Conservation (phyloP, 2,888 invertebrate species). For the Erebia aethiops region DNA sequence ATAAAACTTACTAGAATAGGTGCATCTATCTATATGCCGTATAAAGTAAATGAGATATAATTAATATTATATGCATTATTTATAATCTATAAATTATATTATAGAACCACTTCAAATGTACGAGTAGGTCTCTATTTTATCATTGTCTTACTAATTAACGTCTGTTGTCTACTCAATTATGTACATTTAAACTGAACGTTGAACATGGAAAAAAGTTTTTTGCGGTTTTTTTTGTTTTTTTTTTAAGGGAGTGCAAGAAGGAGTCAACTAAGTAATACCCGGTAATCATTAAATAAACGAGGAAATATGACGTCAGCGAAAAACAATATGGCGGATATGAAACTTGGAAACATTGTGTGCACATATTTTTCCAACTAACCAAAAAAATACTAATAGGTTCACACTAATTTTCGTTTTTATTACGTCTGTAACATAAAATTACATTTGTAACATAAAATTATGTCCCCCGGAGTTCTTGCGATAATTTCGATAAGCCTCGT, state of each 20-base stretch:
- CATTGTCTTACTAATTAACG: background rate
- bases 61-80: constrained; percentile 5
- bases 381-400: background rate
- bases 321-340: background rate
- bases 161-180: background rate
- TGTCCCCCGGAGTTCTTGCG: constrained; percentile 1
- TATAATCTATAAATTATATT: background rate
- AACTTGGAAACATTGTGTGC: background rate
- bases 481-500: background rate
- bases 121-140: background rate
- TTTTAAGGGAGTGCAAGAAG: background rate
- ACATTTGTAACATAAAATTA: constrained; percentile 11
- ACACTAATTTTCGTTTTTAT: background rate
- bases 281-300: background rate
- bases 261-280: background rate
- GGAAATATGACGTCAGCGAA: background rate
- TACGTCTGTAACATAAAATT: background rate
- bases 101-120: background rate
- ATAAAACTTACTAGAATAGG: background rate
- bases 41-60: background rate
- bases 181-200: background rate
- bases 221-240: too few species aligned
- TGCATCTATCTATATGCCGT: constrained; percentile 5
- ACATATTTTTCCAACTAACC: background rate
- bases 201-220: background rate